A percentile compares a stretch with the other conserved stretches of the same genome.
These are phyloP conservation scores for Pedicia rivosa DNA, from an alignment of 2,888 invertebrate genomes.

Conservation along the genomic window DNA sequence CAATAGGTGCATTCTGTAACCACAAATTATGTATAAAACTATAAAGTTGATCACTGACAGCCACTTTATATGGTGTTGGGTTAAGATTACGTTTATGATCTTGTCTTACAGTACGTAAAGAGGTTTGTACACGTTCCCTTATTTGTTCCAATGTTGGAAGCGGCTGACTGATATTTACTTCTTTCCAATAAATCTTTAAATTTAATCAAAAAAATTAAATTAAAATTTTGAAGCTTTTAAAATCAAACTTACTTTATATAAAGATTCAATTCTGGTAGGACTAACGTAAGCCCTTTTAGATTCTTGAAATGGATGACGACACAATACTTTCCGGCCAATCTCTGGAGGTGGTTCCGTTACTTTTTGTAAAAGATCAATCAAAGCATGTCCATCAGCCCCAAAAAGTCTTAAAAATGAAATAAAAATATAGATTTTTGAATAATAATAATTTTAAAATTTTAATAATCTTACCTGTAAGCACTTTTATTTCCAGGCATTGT, in stretches of 20 bases:
- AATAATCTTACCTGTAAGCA: too few relatives aligned
- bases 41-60: slow-evolving; percentile 25
- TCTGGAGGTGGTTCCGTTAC: slow-evolving; percentile 63
- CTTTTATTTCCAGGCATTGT: slow-evolving; percentile 93
- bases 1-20: slow-evolving; percentile 95
- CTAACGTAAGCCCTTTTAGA: slow-evolving; percentile 91
- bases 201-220: slow-evolving; percentile 7
- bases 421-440: too few relatives aligned
- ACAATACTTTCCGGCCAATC: slow-evolving; percentile 74
- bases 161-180: slow-evolving; percentile 52
- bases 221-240: slow-evolving; percentile 2
- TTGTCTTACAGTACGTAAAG: slow-evolving; percentile 63
- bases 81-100: slow-evolving; percentile 93
- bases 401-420: too few relatives aligned
- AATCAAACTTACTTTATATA: slow-evolving; percentile 44
- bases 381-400: slow-evolving; percentile 70
- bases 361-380: slow-evolving; percentile 80
- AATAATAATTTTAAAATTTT: too few relatives aligned
- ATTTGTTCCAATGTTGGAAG: slow-evolving; percentile 60
- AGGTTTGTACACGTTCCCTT: slow-evolving; percentile 59
- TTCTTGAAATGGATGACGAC: slow-evolving; percentile 94
- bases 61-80: slow-evolving; percentile 95
- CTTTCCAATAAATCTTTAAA: slow-evolving; percentile 63
- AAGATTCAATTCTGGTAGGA: slow-evolving; percentile 71
- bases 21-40: slow-evolving; percentile 90